These are phyloP conservation scores for Osedax frankpressi DNA, from an alignment of 2,888 invertebrate species.

Conservation along the genomic window DNA sequence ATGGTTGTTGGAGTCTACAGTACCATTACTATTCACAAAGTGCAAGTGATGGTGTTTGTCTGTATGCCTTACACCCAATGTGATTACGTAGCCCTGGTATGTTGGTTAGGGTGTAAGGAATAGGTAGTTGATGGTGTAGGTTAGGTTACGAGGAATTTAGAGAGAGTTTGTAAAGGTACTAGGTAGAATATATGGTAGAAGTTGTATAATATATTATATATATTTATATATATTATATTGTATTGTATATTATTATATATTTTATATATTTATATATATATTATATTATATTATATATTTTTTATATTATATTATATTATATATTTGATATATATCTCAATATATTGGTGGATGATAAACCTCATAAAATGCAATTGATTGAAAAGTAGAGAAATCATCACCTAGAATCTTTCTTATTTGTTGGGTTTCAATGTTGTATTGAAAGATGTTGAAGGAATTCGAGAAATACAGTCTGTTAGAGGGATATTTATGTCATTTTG, in stretches of 20 bases:
- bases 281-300: background rate
- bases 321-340: background rate
- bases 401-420: background rate
- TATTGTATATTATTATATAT: background rate
- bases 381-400: background rate
- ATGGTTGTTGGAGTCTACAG: too few species aligned
- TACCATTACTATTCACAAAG: too few species aligned
- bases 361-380: background rate
- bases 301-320: background rate
- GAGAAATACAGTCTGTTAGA: background rate
- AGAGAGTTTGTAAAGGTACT: too few species aligned
- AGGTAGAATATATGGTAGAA: too few species aligned
- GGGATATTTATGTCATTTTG: too few species aligned
- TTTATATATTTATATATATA: background rate
- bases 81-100: too few species aligned
- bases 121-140: too few species aligned
- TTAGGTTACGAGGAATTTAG: too few species aligned
- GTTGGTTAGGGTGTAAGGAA: too few species aligned
- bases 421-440: background rate
- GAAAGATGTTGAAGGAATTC: background rate
- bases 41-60: too few species aligned
- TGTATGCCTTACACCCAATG: too few species aligned
- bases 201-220: too few species aligned
- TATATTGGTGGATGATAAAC: background rate
- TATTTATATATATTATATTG: background rate